phyloP scores from a whole-genome alignment of 2,113 vertebrate species.

The Melospiza georgiana region DNA sequence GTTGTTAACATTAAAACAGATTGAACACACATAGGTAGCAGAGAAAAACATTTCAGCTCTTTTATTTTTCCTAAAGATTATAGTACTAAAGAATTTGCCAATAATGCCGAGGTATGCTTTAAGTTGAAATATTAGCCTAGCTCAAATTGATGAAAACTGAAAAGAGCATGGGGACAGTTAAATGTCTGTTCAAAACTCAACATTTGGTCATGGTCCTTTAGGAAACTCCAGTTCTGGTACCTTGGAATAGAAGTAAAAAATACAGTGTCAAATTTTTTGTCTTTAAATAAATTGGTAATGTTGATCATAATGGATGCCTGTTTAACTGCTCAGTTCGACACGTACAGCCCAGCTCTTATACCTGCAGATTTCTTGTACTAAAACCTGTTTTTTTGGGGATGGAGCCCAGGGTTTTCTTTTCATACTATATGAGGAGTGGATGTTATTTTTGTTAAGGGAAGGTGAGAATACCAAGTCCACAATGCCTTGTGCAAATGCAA shows the following conservation, averaged over 20 bases:
- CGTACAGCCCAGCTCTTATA: not conserved
- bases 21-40: not conserved
- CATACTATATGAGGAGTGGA: not conserved
- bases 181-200: conserved; percentile 62
- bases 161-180: not conserved
- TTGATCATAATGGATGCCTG: not conserved
- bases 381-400: not conserved
- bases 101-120: not conserved
- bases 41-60: not conserved
- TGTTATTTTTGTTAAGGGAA: not conserved
- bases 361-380: not conserved
- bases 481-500: not conserved
- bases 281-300: not conserved
- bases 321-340: not conserved
- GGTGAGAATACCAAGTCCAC: not conserved
- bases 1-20: not conserved
- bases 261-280: not conserved
- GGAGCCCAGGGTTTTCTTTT: not conserved
- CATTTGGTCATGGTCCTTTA: conserved; percentile 80
- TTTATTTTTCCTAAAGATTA: not conserved
- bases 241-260: conserved; percentile 66
- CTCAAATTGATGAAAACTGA: not conserved
- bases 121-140: not conserved
- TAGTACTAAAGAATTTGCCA: not conserved
- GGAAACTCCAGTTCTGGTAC: conserved; percentile 85